Base-by-base conservation (phyloP, 2,888 invertebrate species). In the Limenitis camilla region DNA sequence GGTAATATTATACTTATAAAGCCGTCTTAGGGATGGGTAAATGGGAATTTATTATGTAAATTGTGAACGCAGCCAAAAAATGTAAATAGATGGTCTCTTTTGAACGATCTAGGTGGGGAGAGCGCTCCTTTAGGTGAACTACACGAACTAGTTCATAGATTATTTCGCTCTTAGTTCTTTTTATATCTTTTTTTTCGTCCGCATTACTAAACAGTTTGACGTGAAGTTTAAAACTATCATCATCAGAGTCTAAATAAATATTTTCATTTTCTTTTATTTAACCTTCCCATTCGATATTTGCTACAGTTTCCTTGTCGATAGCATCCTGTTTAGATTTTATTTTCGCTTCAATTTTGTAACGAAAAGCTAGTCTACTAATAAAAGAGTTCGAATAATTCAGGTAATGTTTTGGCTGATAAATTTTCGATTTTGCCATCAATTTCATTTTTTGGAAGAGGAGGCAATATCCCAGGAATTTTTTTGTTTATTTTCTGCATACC, bases 281-380 rank as follows among this genome's bases (percentile, higher is more conserved):
- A 31, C 89, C 88, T 19, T 86, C 83, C 91, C 91, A 91, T 79
- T 91, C 91, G 1, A 91, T 68, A 66, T 89, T 76, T 67, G 88
- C 88, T 51, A 90, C 76, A 5, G 80, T 71, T 41, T 79, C 70
- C 63, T 86, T 87, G 31, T 87, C 83, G 32, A 83, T 68, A 3
- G 66, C 61, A 45, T 70, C 81, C 59, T 89, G 72, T 59, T 86
- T 88, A 30, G 69, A 68, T 35, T 82, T 71, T n/a, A 91, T 61
- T 70, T 89, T 88, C 28, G 63, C 65, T 8, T 76, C 52, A 58
- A 91, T 73, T 71, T 84, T 89, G 28, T 84, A 72, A 54, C 81
- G 70, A 43, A 89, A 88, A 6, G 65, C 76, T 49, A 92, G 73
- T 67, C 86, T 90, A 1, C 66, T 71, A 33, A 90, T 72, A 59